Base-by-base conservation (phyloP, 92 coral and sea anemone genomes). In the Phymanthus crucifer region DNA sequence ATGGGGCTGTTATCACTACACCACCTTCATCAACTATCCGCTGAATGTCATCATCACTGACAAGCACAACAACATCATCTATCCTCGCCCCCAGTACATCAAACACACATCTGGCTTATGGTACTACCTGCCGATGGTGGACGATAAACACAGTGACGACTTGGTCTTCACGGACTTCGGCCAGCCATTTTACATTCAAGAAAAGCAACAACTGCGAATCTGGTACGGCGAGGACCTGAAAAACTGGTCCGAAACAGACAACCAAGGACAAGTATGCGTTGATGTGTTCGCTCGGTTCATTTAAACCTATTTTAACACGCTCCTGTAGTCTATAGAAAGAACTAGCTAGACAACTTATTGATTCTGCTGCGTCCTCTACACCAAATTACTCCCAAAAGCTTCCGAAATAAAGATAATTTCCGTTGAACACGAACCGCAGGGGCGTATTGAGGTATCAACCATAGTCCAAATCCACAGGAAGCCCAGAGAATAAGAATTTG, bases 1-100 rank as follows among this genome's bases (percentile, higher is more conserved):
- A 40, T 89, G 92, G 92, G 92, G 92, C 23, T 89, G 92, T 27
- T 83, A 85, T 79, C 77, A 70, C 50, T 78, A 73, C 73, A 4
- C 64, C 8, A 54, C 64, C 27, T 54, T 54, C 31, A 54, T 54
- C 26, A 54, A 54, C 7, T 54, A 72, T 46, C 92, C 92, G 3
- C 58, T 91, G 27, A 91, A 91, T 40, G 92, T 91, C 27, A 85
- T 91, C 74, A 70, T 91, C 21, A 88, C 95, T 35, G 92, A 91
- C 76, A 36, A 31, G 0, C 12, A 45, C 48, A 48, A 88, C 38
- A 81, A 91, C 70, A 74, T 88, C 12, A 29, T 91, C 27, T 91
- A 73, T 66, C 95, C 95, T 18, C 71, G 23, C 16, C 57, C 78
- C 27, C 73, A 79, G 43, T 87, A 67, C 91, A 69, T 80, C 73